phyloP scores from a whole-genome alignment of 2,888 invertebrate genomes.

The Euclidia mi region DNA sequence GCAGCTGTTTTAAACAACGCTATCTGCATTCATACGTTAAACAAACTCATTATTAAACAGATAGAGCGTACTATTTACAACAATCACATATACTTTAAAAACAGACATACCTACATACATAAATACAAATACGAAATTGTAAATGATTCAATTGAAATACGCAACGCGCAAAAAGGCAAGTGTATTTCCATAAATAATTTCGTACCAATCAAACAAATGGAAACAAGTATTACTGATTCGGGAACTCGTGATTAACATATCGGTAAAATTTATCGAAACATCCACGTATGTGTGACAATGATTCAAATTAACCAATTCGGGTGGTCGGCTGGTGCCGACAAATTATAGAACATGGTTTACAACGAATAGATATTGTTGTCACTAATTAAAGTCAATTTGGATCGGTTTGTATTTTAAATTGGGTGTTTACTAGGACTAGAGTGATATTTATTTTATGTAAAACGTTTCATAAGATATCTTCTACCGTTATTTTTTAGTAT shows the following conservation, averaged over 20 bases:
- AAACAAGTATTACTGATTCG: constrained; percentile 59
- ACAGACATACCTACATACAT: neutral
- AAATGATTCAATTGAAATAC: constrained; percentile 46
- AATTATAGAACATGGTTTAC: constrained; percentile 37
- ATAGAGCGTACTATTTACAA: no score
- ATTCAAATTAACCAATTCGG: constrained; percentile 60
- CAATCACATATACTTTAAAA: neutral
- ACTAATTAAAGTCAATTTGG: neutral
- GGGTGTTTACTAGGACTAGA: no score
- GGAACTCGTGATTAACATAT: constrained; percentile 65
- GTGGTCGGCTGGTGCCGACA: constrained; percentile 45
- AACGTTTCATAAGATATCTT: no score
- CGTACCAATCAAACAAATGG: constrained; percentile 64
- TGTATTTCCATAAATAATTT: constrained; percentile 57
- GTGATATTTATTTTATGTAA: no score
- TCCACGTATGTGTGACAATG: constrained; percentile 59
- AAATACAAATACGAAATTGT: constrained; percentile 29
- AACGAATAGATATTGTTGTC: constrained; percentile 35
- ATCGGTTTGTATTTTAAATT: neutral
- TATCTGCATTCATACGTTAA: no score
- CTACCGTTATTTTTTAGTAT: no score
- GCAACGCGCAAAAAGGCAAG: constrained; percentile 31
- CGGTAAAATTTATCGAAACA: constrained; percentile 64
- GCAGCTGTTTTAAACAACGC: no score
- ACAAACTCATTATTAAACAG: no score